Evolutionary conservation across 1,140 invertebrate genomes (phyloP).

Genomic region (Drosophila tropicalis): DNA sequence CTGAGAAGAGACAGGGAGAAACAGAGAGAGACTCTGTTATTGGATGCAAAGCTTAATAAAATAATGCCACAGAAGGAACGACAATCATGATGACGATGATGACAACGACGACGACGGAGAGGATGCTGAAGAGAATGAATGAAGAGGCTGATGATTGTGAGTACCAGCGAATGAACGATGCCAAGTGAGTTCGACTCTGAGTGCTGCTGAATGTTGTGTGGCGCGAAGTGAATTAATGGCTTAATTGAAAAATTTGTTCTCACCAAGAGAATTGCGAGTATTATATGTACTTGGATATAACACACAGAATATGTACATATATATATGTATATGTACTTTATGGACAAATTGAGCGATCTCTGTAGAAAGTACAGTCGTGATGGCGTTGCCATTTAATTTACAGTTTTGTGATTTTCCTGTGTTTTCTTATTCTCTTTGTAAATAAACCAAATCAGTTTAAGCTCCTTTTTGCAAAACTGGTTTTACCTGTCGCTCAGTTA

Average conservation of each 20-base stretch:
- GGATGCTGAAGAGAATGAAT: conserved; percentile 36
- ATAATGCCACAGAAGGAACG: conserved; percentile 76
- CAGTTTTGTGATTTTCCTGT: not conserved
- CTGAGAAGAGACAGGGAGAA: conserved; percentile 3
- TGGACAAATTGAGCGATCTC: conserved; percentile 38
- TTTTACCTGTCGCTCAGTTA: conserved; percentile 11
- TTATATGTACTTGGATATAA: not conserved
- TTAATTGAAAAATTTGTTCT: conserved; percentile 83
- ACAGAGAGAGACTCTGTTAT: conserved; percentile 7
- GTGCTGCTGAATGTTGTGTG: conserved; percentile 55
- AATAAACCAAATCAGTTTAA: not conserved
- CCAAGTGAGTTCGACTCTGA: conserved; percentile 27
- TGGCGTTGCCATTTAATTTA: conserved; percentile 6
- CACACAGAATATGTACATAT: too few species aligned
- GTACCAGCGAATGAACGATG: conserved; percentile 31
- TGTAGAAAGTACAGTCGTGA: conserved; percentile 23
- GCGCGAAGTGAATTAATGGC: conserved; percentile 79
- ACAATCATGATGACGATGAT: conserved; percentile 45
- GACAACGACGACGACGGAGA: too few species aligned
- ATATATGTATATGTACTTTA: conserved; percentile 31
- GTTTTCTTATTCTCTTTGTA: not conserved
- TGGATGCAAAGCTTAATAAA: conserved; percentile 68
- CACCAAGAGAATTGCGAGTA: conserved; percentile 64
- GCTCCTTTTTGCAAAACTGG: conserved; percentile 1
- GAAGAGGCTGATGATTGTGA: conserved; percentile 56